Base-by-base conservation (phyloP, 2,888 invertebrate genomes). In the Conus canariensis region DNA sequence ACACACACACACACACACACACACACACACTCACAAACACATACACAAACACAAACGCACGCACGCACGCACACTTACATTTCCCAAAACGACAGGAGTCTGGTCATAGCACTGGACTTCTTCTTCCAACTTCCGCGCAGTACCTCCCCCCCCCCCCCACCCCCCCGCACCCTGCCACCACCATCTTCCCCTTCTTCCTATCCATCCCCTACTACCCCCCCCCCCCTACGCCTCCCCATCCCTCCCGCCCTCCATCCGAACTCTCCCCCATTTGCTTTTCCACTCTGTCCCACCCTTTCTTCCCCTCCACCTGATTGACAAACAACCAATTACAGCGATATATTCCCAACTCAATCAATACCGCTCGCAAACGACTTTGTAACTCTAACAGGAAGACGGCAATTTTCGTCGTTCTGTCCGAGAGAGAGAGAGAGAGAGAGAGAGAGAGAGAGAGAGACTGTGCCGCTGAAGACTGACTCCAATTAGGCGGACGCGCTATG, bases 391-490 rank as follows among this genome's bases (percentile, higher is more conserved):
- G 85, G 85, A 85, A 85, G 58, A 85, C 60, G 60, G 85, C 85
- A 85, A 85, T 85, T 85, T 85, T 58, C 60, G n/a, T 85, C 85
- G 22, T 85, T 85, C 85, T 59, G 60, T 85, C 85, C 60, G 30
- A 5, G 30, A 12, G 6, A 45, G 45, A 64, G 64, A 45, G 64
- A 64, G 64, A 64, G 64, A 64, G 64, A 64, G 64, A 45, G 64
- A 64, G 64, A 64, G 64, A 10, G 16, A 64, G 16, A 16, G 16
- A 64, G 16, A 22, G 45, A 45, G 64, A 16, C 30, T 86, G 86
- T 86, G 86, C 64, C 19, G 86, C 45, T 86, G 59, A 70, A 87
- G 67, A 87, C 74, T 87, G 87, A 87, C 87, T 87, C 87, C 87
- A 87, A 87, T 87, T 87, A 87, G n/a, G 74, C 56, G 30, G 74